These are phyloP conservation scores for Chrysina gloriosa DNA, from an alignment of 2,888 invertebrate species.

Conservation along the genomic window DNA sequence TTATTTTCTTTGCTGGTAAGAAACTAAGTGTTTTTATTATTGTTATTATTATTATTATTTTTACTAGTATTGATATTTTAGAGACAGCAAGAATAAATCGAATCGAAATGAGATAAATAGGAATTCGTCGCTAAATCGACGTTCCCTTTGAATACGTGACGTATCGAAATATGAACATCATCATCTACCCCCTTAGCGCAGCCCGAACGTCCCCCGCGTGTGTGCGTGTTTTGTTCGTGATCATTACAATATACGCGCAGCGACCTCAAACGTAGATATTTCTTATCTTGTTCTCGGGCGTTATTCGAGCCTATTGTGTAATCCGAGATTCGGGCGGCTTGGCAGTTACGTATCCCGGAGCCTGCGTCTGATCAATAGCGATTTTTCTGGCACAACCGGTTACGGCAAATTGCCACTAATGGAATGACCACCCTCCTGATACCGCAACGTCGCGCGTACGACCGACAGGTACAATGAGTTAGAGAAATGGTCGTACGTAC, in stretches of 20 bases:
- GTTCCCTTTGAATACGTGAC: constrained; percentile 35
- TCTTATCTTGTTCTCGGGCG: constrained; percentile 37
- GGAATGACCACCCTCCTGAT: constrained; percentile 44
- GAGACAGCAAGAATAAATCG: neutral
- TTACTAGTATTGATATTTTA: too few relatives aligned
- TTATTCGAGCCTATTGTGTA: constrained; percentile 37
- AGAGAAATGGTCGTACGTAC: neutral
- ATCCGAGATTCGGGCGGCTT: constrained; percentile 38
- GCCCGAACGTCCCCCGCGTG: constrained; percentile 9
- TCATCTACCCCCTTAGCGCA: constrained; percentile 34
- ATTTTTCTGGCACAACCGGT: constrained; percentile 43
- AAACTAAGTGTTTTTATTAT: too few relatives aligned
- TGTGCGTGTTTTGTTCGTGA: constrained; percentile 37
- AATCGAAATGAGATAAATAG: constrained; percentile 19
- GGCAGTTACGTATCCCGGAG: constrained; percentile 41
- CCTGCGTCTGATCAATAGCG: constrained; percentile 40
- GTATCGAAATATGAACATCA: constrained; percentile 36
- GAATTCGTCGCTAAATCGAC: constrained; percentile 13
- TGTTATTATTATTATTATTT: too few relatives aligned
- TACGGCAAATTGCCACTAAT: constrained; percentile 47
- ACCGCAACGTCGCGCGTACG: constrained; percentile 19
- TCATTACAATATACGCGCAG: constrained; percentile 37
- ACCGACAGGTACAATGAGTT: neutral
- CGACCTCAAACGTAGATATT: constrained; percentile 38
- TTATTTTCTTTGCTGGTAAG: too few relatives aligned